Conservation (phyloP, 2,888 invertebrate genomes). For the Tipula confusa region DNA sequence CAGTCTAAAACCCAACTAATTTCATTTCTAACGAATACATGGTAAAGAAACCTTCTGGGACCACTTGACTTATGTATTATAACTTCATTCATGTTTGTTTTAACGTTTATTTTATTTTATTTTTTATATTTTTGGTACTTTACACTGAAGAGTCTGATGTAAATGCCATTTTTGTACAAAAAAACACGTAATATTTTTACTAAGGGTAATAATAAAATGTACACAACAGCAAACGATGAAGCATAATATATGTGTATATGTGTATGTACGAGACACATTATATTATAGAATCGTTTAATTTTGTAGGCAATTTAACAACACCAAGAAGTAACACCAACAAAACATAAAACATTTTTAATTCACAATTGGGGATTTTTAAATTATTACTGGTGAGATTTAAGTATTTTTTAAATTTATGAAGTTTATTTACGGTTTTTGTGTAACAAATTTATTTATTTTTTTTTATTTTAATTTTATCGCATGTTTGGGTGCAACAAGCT, state of each 20-base stretch:
- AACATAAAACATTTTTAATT: background rate
- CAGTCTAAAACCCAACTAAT: background rate
- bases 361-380: slow-evolving; percentile 25
- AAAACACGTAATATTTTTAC: slow-evolving; percentile 9
- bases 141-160: background rate
- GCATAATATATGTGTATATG: background rate
- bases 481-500: background rate
- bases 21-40: background rate
- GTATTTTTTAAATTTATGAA: background rate
- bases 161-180: slow-evolving; percentile 3
- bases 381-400: slow-evolving; percentile 1
- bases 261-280: background rate
- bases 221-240: background rate
- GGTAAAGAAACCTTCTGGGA: background rate
- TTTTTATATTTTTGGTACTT: background rate
- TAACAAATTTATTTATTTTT: background rate
- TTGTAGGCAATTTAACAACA: background rate
- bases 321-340: background rate
- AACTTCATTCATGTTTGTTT: background rate
- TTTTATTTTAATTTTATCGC: background rate
- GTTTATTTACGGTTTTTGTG: background rate
- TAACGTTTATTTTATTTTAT: slow-evolving; percentile 7
- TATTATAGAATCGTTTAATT: background rate
- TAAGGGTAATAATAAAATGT: slow-evolving; percentile 9
- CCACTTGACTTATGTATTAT: slow-evolving; percentile 16